Percentiles rank a stretch among this genome's conserved stretches.
Conservation (phyloP, 2,113 vertebrate species). For the Scortum barcoo region DNA sequence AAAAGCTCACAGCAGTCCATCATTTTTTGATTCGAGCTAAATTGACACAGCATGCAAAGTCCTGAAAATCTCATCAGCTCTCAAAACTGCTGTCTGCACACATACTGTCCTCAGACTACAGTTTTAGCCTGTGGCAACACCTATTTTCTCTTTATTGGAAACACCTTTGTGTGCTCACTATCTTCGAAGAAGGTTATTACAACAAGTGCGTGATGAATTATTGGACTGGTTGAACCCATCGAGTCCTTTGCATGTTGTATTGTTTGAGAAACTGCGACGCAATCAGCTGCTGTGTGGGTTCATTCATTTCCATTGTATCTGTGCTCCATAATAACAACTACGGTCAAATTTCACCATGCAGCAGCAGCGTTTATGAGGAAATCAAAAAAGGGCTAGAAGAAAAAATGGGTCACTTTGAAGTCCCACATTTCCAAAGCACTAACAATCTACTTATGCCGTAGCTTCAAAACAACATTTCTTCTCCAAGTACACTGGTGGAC, state of each 20-base stretch:
- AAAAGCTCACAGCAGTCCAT: not conserved
- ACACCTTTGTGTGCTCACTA: conserved; percentile 43
- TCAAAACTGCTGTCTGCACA: not conserved
- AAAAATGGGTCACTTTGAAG: conserved; percentile 81
- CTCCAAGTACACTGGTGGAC: conserved; percentile 29
- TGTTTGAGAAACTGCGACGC: conserved; percentile 41
- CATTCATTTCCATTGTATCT: conserved; percentile 57
- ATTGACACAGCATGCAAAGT: not conserved
- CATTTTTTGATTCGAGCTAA: not conserved
- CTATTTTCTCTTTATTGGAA: conserved; percentile 46
- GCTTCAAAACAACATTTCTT: conserved; percentile 53
- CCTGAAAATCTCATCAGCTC: not conserved
- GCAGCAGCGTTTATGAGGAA: conserved; percentile 67
- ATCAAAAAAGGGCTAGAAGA: conserved; percentile 46
- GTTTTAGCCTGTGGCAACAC: not conserved
- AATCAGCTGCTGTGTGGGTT: conserved; percentile 50
- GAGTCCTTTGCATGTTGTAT: not conserved
- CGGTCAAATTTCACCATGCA: conserved; percentile 54
- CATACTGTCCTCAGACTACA: not conserved
- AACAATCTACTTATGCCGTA: conserved; percentile 75
- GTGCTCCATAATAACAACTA: conserved; percentile 61
- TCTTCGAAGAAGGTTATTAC: conserved; percentile 47
- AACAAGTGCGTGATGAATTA: conserved; percentile 38
- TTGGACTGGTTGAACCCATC: not conserved
- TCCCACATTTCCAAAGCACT: conserved; percentile 68